Base-by-base conservation (phyloP, 2,113 vertebrate species). In the Spizaetus ornatus region DNA sequence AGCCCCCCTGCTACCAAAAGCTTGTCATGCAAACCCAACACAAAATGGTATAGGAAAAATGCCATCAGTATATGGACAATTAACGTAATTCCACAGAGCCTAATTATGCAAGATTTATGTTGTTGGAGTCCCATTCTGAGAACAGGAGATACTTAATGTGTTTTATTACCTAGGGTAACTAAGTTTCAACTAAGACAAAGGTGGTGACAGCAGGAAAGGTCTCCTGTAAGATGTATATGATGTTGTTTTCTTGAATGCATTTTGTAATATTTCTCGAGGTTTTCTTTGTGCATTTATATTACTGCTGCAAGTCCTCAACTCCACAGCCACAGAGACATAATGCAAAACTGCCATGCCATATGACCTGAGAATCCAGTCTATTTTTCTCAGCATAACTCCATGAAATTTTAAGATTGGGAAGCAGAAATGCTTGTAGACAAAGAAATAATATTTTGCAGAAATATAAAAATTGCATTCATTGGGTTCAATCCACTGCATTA, bases 1-100 rank as follows among this genome's bases (percentile, higher is more conserved):
- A 42, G 15, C 12, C 5, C 25, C 2, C 8, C 3, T 0, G 0
- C 22, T 47, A 55, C 17, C 34, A 34, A 65, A 74, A 55, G 9
- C 17, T 55, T 38, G 34, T 7, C 11, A 47, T 3, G 7, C 21
- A 65, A 55, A 55, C 11, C 4, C 32, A 65, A 27, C 11, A 34
- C 14, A 65, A 47, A 55, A 47, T 66, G 16, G 11, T 31, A 34
- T 2, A 52, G 11, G 11, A 40, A 47, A 40, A 72, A 53, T n/a
- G 16, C 6, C 40, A 16, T 65, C 26, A 26, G 5, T 56, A 48
- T 38, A 62, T 27, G 14, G 32, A 52, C 11, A 66, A 66, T 32
- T 34, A 10, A 43, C 8, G 9, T 48, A 50, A 16, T 66, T 50
- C 17, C 13, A 31, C 43, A n/a, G 7, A 67, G 1, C 18, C 10